Percentiles rank a stretch among this genome's conserved stretches.
phyloP scores from a whole-genome alignment of 2,888 invertebrate species.

The Microplitis manilae region DNA sequence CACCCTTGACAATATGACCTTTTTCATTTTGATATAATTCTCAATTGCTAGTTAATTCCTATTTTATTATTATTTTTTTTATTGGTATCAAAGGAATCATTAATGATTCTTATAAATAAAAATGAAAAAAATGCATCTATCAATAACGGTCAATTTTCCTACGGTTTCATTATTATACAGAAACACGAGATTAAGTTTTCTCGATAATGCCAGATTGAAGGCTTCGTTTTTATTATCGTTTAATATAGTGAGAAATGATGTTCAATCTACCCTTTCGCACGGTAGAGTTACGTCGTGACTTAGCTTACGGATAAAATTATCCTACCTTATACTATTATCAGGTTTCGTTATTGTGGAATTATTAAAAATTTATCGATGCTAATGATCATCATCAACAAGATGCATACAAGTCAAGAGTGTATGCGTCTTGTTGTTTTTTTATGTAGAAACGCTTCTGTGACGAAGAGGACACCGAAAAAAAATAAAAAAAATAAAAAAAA shows the following conservation, averaged over 20 bases:
- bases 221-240: not conserved
- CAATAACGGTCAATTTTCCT: conserved; percentile 25
- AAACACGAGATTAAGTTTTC: conserved; percentile 24
- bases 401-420: not conserved
- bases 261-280: conserved; percentile 23
- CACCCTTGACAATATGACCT: conserved; percentile 15
- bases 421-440: not conserved
- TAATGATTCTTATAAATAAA: conserved; percentile 23
- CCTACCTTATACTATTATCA: not conserved
- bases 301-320: conserved; percentile 1
- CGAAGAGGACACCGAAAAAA: conserved; percentile 55
- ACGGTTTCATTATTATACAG: conserved; percentile 9
- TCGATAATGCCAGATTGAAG: conserved; percentile 26
- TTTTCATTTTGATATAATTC: conserved; percentile 1
- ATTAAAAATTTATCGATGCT: not conserved
- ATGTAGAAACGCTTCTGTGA: conserved; percentile 64
- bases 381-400: not conserved
- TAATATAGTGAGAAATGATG: conserved; percentile 26
- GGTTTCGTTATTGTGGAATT: not conserved
- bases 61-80: not conserved
- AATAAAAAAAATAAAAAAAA: conserved; percentile 34
- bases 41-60: not conserved
- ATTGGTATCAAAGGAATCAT: not conserved
- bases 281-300: conserved; percentile 29
- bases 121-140: conserved; percentile 18